These are phyloP conservation scores for Rutpela maculata DNA, from an alignment of 2,888 invertebrate genomes.

Conservation along the genomic window DNA sequence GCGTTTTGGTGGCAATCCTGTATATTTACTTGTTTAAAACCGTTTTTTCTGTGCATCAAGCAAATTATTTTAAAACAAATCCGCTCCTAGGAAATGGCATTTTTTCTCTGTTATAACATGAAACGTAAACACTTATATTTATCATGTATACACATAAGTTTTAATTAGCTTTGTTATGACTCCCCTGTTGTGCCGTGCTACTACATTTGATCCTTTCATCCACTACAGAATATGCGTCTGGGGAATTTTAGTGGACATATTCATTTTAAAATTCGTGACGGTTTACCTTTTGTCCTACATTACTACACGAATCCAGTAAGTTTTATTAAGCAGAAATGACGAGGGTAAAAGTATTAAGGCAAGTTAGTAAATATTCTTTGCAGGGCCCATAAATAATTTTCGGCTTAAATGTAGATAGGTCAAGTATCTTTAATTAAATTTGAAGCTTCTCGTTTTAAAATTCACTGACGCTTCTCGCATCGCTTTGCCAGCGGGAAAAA, in stretches of 20 bases:
- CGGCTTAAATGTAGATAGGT: neutral
- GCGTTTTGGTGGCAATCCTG: no score
- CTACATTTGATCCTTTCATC: conserved; percentile 5
- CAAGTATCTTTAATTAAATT: neutral
- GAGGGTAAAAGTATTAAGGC: conserved; percentile 12
- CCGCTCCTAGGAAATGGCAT: neutral
- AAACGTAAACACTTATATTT: no score
- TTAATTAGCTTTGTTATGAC: neutral
- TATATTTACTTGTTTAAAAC: no score
- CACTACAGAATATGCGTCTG: neutral
- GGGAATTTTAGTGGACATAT: conserved; percentile 4
- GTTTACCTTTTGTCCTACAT: neutral
- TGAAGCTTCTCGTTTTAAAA: neutral
- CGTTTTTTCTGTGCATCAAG: no score
- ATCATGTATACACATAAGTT: neutral
- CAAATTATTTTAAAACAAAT: neutral
- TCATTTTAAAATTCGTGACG: conserved; percentile 8
- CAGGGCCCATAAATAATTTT: neutral
- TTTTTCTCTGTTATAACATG: neutral
- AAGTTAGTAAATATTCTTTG: neutral
- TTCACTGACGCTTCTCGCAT: neutral
- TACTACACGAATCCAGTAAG: neutral
- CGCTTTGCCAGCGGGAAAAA: no score
- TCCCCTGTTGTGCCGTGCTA: neutral
- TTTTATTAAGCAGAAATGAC: neutral